Evolutionary conservation across 2,888 invertebrate genomes (phyloP), one percentile per base, ranked within the genome.

Genomic region (Nemoura dubitans): DNA sequence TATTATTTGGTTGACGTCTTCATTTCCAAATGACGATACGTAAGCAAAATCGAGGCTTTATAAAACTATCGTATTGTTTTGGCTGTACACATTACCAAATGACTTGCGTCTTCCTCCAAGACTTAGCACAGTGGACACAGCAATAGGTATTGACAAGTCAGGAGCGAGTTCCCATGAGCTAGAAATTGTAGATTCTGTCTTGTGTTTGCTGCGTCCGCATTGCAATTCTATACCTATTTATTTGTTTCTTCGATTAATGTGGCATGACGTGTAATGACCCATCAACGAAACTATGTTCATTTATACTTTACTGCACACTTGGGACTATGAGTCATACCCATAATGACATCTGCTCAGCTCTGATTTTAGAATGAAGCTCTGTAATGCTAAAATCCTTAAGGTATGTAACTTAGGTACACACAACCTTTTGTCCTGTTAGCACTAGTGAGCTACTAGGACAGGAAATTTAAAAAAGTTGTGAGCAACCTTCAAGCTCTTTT

Each of bases 331-430:
- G 78, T 28, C 78, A 29, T 78, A 10, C 27, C 78, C 78, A 26
- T 78, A n/a, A 6, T 78, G 78, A 2, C 78, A 78, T 59, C 59
- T 7, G 59, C 59, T 59, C 59, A 16, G 59, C 59, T 16, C 59
- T 59, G 59, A 21, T 59, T 59, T 59, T 59, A 59, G 21, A 59
- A 7, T 59, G 16, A 59, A 21, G 29, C 25, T 26, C 78, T 78
- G 7, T 10, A 78, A 26, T 78, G 7, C 10, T 30, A 25, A 21
- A 16, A 26, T 26, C 25, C 27, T 30, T n/a, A 10, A 3, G 59
- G n/a, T 26, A 85, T 83, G 2, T n/a, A 3, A 42, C 83, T 87
- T 83, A 36, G 36, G 1, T 26, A 78, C 5, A 78, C 27, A 26
- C 10, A 78, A 16, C 78, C 5, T 78, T 36, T 36, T 10, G 10